A percentile compares a stretch with the other conserved stretches of the same genome.
Conservation (phyloP, 2,113 vertebrate species). For the Vulpes lagopus region DNA sequence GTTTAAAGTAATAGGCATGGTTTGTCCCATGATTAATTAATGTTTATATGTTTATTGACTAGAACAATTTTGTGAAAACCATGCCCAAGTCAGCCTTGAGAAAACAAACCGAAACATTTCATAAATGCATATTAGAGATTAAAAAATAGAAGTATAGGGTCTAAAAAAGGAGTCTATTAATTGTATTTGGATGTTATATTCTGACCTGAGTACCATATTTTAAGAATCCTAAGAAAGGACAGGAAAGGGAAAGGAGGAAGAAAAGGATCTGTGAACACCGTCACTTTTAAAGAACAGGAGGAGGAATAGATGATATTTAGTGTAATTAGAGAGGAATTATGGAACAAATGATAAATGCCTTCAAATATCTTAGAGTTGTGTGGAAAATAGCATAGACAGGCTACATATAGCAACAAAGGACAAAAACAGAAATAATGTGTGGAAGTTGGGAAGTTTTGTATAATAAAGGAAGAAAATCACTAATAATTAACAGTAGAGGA, state of each 20-base stretch:
- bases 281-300: conserved; percentile 22
- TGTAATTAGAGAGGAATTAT: conserved; percentile 18
- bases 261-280: conserved; percentile 10
- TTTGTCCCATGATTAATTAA: conserved; percentile 11
- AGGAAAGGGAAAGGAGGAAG: neutral
- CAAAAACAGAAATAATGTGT: conserved; percentile 47
- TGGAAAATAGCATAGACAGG: neutral
- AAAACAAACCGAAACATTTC: conserved; percentile 39
- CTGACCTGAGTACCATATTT: neutral
- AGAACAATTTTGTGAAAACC: conserved; percentile 21
- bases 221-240: conserved; percentile 12
- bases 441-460: conserved; percentile 18
- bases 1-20: conserved; percentile 4
- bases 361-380: conserved; percentile 46
- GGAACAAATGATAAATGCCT: neutral
- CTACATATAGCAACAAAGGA: neutral
- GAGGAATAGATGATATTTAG: neutral
- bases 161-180: neutral
- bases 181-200: conserved; percentile 19
- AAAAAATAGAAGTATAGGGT: neutral
- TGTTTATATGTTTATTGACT: neutral
- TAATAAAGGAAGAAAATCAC: conserved; percentile 9
- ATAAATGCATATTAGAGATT: neutral
- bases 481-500: conserved; percentile 17
- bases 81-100: neutral